Evolutionary conservation across 1,140 invertebrate species (phyloP).

Genomic region (Drosophila malerkotliana): DNA sequence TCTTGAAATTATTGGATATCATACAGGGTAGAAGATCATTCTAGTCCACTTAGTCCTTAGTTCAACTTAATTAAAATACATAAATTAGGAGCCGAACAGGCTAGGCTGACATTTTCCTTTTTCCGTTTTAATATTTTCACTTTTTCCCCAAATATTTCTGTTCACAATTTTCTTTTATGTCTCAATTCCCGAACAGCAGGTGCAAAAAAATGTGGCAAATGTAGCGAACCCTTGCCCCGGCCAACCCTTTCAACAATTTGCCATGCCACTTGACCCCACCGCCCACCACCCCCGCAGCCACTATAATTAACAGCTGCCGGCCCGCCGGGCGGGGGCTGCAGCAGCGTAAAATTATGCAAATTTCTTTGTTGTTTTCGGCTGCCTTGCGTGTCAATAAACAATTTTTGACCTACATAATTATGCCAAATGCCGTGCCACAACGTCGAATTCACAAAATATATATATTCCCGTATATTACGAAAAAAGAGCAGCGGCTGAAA

Average conservation of each 20-base stretch:
- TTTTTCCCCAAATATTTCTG: slow-evolving; percentile 32
- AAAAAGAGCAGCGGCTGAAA: slow-evolving; percentile 12
- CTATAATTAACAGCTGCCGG: slow-evolving; percentile 82
- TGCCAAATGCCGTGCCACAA: slow-evolving; percentile 74
- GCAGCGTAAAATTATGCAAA: slow-evolving; percentile 82
- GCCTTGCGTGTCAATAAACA: slow-evolving; percentile 82
- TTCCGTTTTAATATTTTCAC: slow-evolving; percentile 15
- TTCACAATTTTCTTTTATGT: slow-evolving; percentile 66
- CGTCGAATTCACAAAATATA: slow-evolving; percentile 26
- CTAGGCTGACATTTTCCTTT: slow-evolving; percentile 69
- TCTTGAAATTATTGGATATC: slow-evolving; percentile 12
- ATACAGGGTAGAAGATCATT: slow-evolving; percentile 36
- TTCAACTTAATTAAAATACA: slow-evolving; percentile 74
- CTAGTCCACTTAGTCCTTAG: neutral
- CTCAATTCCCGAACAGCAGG: slow-evolving; percentile 75
- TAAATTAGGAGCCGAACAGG: slow-evolving; percentile 68
- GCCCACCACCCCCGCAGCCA: slow-evolving; percentile 25
- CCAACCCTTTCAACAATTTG: slow-evolving; percentile 57
- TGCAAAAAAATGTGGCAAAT: slow-evolving; percentile 62
- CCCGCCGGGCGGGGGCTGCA: slow-evolving; percentile 29
- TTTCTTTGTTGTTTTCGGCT: slow-evolving; percentile 72
- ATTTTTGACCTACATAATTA: slow-evolving; percentile 83
- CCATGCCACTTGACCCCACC: slow-evolving; percentile 55
- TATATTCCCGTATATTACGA: slow-evolving; percentile 14
- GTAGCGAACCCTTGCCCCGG: slow-evolving; percentile 38